These are phyloP conservation scores for Neoitamus cyanurus DNA, from an alignment of 2,888 invertebrate genomes.

Conservation along the genomic window DNA sequence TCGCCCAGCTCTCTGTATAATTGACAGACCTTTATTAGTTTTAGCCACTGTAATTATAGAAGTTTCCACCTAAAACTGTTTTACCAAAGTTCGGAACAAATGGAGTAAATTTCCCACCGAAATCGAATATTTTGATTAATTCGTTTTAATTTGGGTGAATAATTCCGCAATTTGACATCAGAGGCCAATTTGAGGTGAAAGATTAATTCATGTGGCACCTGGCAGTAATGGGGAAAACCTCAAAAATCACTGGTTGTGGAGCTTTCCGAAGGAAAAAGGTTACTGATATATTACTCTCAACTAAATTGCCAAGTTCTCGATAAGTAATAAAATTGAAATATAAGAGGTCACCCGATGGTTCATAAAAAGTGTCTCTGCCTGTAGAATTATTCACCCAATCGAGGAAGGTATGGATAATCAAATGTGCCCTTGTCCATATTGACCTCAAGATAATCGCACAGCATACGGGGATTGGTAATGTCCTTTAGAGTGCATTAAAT, in stretches of 20 bases:
- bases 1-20: no score
- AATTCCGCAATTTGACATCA: neutral
- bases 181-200: neutral
- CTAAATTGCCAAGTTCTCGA: neutral
- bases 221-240: neutral
- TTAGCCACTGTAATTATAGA: neutral
- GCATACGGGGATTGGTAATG: conserved; percentile 82
- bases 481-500: conserved; percentile 80
- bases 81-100: neutral
- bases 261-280: neutral
- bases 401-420: conserved; percentile 66
- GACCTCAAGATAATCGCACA: conserved; percentile 82
- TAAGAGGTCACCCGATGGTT: neutral
- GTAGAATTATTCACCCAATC: conserved; percentile 68
- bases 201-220: neutral
- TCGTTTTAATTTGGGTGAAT: neutral
- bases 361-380: neutral
- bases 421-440: conserved; percentile 67
- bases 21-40: neutral
- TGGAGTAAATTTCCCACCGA: neutral
- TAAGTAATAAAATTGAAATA: neutral
- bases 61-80: neutral
- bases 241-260: neutral
- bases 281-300: neutral
- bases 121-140: neutral